Evolutionary conservation across 2,888 invertebrate genomes (phyloP).

Genomic region (Bombylius major): DNA sequence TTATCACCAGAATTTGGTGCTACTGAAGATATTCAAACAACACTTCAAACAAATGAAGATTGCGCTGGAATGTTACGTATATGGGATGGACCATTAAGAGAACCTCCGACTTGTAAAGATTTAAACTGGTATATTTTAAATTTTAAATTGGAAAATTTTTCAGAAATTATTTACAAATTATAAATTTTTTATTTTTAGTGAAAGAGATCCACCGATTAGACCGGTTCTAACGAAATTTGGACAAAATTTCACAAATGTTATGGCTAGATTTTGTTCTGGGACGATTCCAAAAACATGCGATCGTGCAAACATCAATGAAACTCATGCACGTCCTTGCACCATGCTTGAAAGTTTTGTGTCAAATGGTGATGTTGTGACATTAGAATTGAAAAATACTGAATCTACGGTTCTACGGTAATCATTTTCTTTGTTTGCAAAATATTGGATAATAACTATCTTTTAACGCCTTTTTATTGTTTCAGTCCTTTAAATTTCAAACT

Average conservation of each 20-base stretch:
- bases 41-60: constrained; percentile 50
- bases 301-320: constrained; percentile 52
- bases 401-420: constrained; percentile 42
- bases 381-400: constrained; percentile 66
- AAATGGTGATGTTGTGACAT: constrained; percentile 64
- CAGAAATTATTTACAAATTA: not conserved
- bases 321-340: constrained; percentile 57
- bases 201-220: constrained; percentile 29
- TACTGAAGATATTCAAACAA: constrained; percentile 31
- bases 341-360: constrained; percentile 74
- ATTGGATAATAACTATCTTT: not conserved
- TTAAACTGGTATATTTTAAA: constrained; percentile 55
- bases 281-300: constrained; percentile 73
- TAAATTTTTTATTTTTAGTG: constrained; percentile 22
- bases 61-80: constrained; percentile 74
- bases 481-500: constrained; percentile 76
- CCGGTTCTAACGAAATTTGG: constrained; percentile 41
- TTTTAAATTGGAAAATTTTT: constrained; percentile 1
- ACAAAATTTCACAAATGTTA: constrained; percentile 56
- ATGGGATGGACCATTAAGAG: constrained; percentile 73
- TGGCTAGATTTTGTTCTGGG: constrained; percentile 72
- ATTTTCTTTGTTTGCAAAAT: not conserved
- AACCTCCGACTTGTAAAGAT: constrained; percentile 65
- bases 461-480: constrained; percentile 14
- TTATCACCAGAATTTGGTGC: constrained; percentile 50